Evolutionary conservation across 2,113 vertebrate genomes (phyloP).

Genomic region (Clupea harengus): DNA sequence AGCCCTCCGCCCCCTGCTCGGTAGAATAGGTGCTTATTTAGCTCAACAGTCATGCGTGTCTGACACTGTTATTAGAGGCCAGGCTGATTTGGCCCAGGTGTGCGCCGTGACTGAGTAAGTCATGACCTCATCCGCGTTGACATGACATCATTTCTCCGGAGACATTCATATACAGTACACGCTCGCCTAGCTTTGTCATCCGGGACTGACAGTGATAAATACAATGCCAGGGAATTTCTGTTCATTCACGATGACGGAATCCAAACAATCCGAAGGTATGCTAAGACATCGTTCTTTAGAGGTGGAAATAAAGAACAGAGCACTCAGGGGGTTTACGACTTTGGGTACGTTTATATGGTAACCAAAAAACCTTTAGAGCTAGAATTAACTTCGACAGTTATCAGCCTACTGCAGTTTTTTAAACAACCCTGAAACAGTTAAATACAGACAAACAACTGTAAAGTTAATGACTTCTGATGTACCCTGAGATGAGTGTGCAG

Average conservation of each 20-base stretch:
- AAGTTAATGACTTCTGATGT: neutral
- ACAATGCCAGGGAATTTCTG: neutral
- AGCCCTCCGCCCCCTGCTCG: neutral
- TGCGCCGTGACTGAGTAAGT: neutral
- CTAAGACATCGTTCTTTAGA: neutral
- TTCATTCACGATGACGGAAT: neutral
- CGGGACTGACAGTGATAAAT: neutral
- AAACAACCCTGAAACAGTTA: too few relatives aligned
- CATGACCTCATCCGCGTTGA: neutral
- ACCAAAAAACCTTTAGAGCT: too few relatives aligned
- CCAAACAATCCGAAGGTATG: neutral
- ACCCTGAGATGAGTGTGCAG: too few relatives aligned
- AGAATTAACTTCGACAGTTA: too few relatives aligned
- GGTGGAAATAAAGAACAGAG: neutral
- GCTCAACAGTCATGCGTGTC: constrained; percentile 6
- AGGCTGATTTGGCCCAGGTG: neutral
- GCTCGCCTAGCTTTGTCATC: neutral
- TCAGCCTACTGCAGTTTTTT: too few relatives aligned
- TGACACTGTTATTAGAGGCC: neutral
- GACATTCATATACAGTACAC: neutral
- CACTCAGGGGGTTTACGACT: too few relatives aligned
- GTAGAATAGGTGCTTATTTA: neutral
- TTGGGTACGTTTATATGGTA: too few relatives aligned
- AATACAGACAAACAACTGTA: too few relatives aligned
- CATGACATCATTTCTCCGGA: neutral